Evolutionary conservation across 2,113 vertebrate species (phyloP).

Genomic region (Tragelaphus buxtoni): DNA sequence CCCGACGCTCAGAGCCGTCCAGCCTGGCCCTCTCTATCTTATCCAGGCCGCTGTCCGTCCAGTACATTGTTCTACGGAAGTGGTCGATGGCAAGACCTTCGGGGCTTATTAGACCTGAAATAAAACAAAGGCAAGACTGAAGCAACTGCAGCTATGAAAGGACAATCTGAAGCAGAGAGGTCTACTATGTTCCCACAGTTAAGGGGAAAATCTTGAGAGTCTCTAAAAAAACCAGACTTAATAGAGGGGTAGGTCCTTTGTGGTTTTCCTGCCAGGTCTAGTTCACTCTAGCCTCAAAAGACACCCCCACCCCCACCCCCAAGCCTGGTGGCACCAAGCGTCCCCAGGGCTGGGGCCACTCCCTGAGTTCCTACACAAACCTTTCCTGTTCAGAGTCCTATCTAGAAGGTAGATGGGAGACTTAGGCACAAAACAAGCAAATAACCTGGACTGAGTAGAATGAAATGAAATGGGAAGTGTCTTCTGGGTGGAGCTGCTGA

Average conservation of each 20-base stretch:
- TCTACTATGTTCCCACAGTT: not conserved
- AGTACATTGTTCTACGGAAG: constrained; percentile 89
- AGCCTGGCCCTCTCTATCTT: constrained; percentile 89
- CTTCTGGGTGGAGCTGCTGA: constrained; percentile 63
- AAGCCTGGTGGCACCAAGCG: not conserved
- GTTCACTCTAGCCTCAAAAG: not conserved
- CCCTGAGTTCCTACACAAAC: not conserved
- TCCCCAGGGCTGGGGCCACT: not conserved
- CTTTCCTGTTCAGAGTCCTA: not conserved
- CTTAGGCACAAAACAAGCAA: not conserved
- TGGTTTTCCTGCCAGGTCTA: not conserved
- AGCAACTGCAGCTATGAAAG: not conserved
- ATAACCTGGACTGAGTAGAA: not conserved
- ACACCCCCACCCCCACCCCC: not conserved
- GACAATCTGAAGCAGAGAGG: not conserved
- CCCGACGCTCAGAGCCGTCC: constrained; percentile 87
- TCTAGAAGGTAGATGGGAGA: not conserved
- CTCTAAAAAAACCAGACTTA: not conserved
- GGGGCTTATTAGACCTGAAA: constrained; percentile 91
- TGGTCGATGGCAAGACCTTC: constrained; percentile 94
- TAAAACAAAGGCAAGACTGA: not conserved
- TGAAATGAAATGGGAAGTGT: not conserved
- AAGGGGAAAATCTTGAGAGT: not conserved
- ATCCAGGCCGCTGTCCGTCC: constrained; percentile 94
- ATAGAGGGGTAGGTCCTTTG: not conserved